Percentiles rank a stretch among this genome's conserved stretches.
Evolutionary conservation across 2,888 invertebrate species (phyloP).

Genomic region (Anodontia alba): DNA sequence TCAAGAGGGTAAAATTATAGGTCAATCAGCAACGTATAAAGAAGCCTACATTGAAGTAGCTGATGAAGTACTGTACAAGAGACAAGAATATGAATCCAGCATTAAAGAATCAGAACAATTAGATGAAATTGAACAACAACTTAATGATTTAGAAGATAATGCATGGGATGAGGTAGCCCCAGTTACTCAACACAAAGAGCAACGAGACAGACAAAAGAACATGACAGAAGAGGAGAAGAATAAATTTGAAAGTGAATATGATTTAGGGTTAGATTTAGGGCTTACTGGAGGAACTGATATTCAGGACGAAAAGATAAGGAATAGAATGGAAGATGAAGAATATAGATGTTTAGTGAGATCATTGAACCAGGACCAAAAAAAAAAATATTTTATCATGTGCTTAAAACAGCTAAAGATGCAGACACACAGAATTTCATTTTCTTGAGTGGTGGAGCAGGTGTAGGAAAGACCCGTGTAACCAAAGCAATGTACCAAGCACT

Average conservation of each 20-base stretch:
- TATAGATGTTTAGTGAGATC: too few species aligned
- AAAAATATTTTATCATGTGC: not conserved
- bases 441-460: too few species aligned
- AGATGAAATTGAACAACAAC: not conserved
- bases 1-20: too few species aligned
- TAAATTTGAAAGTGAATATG: not conserved
- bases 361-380: not conserved
- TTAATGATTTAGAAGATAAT: not conserved
- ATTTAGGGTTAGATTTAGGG: not conserved
- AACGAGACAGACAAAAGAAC: not conserved
- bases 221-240: not conserved
- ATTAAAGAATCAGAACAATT: too few species aligned
- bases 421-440: not conserved
- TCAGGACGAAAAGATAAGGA: not conserved
- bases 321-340: too few species aligned
- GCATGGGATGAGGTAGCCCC: too few species aligned
- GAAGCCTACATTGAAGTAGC: not conserved
- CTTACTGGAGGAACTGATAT: not conserved
- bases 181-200: slow-evolving; percentile 16
- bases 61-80: not conserved
- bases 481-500: not conserved
- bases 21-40: not conserved
- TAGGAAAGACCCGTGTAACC: too few species aligned
- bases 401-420: not conserved
- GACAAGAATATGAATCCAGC: not conserved